Percentiles rank a stretch among this genome's conserved stretches.
Conservation (phyloP, 2,113 vertebrate genomes). For the Ochotona curzoniae region DNA sequence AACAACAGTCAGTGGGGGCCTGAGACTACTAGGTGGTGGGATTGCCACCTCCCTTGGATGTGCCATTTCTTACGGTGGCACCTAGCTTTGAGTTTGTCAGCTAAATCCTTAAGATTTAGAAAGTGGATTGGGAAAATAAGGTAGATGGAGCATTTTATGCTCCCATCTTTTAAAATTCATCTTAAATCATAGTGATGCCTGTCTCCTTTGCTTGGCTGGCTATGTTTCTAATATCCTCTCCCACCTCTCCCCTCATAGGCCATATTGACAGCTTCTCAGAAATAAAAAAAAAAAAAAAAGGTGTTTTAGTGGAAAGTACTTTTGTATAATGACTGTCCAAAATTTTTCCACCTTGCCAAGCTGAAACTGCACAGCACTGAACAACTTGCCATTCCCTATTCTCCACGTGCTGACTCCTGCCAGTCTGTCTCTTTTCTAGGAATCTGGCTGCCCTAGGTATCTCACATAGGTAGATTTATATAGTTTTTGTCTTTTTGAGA, state of each 20-base stretch:
- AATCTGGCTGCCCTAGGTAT: neutral
- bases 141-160: neutral
- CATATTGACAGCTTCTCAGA: slow-evolving; percentile 29
- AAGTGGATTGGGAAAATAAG: neutral
- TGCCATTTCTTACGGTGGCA: neutral
- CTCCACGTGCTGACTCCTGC: neutral
- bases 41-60: neutral
- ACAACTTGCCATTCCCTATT: neutral
- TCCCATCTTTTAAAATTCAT: neutral
- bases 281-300: neutral
- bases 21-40: too few species aligned
- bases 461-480: neutral
- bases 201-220: slow-evolving; percentile 20
- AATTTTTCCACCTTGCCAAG: neutral
- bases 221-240: neutral
- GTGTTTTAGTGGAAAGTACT: neutral
- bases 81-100: slow-evolving; percentile 47
- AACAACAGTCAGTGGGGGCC: neutral
- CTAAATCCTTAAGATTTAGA: slow-evolving; percentile 23
- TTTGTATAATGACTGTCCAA: neutral
- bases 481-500: neutral
- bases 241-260: too few species aligned
- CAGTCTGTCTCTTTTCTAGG: neutral
- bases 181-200: neutral
- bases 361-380: neutral